phyloP scores from a whole-genome alignment of 2,888 invertebrate species.

The Stramonita haemastoma region DNA sequence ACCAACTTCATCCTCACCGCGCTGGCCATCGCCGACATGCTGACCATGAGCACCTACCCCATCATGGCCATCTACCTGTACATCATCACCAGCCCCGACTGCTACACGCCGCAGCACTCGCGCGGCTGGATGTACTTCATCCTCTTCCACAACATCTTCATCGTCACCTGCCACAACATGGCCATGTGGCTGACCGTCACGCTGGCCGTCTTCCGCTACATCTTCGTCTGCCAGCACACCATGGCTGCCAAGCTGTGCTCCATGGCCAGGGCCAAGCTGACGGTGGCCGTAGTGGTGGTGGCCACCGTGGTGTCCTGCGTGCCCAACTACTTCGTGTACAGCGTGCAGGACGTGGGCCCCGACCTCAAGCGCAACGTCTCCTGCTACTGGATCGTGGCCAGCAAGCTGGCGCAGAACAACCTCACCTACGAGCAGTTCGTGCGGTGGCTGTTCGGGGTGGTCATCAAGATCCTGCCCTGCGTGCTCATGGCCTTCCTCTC shows the following conservation, averaged over 20 bases:
- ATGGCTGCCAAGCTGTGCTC: conserved; percentile 73
- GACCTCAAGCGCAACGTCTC: conserved; percentile 19
- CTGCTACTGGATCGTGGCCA: conserved; percentile 68
- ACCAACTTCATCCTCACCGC: conserved; percentile 93
- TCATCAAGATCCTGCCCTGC: conserved; percentile 94
- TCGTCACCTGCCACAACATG: conserved; percentile 85
- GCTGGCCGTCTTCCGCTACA: conserved; percentile 93
- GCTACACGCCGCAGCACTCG: conserved; percentile 57
- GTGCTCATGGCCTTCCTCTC: conserved; percentile 86
- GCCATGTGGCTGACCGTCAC: conserved; percentile 96
- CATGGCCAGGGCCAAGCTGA: conserved; percentile 70
- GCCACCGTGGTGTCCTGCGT: conserved; percentile 72
- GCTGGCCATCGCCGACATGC: conserved; percentile 91
- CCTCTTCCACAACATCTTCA: conserved; percentile 71
- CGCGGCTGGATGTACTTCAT: conserved; percentile 75
- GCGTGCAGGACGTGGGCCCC: conserved; percentile 50
- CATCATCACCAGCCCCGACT: conserved; percentile 60
- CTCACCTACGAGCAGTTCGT: conserved; percentile 80
- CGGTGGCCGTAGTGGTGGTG: conserved; percentile 67
- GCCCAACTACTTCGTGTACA: conserved; percentile 74
- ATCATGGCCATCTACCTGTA: conserved; percentile 78
- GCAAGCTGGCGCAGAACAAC: conserved; percentile 60
- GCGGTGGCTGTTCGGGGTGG: conserved; percentile 94
- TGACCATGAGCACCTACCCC: conserved; percentile 93
- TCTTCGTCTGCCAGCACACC: conserved; percentile 77